Evolutionary conservation across 2,113 vertebrate genomes (phyloP).

Genomic region (Vombatus ursinus): DNA sequence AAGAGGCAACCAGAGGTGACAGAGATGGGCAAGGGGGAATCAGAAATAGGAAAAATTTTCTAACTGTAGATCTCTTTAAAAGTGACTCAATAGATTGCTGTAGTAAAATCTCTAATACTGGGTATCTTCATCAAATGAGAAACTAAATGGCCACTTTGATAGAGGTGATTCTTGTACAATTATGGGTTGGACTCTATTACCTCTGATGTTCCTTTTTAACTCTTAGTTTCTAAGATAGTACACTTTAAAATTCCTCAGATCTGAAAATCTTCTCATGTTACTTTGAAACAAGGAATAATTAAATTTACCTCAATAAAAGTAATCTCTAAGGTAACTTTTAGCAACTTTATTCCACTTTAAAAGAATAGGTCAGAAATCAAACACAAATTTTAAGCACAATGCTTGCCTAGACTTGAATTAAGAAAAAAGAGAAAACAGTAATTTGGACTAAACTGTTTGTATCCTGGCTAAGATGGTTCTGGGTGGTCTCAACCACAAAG

Average conservation of each 20-base stretch:
- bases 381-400: neutral
- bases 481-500: neutral
- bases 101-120: neutral
- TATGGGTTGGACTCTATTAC: neutral
- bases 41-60: neutral
- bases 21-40: neutral
- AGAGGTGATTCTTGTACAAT: neutral
- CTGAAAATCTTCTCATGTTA: neutral
- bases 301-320: neutral
- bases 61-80: neutral
- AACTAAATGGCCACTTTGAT: neutral
- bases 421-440: neutral
- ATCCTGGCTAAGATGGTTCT: neutral
- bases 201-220: neutral
- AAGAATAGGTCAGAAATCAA: neutral
- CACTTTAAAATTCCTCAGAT: neutral
- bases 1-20: neutral
- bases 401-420: slow-evolving; percentile 1
- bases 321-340: neutral
- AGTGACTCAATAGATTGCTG: neutral
- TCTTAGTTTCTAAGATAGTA: neutral
- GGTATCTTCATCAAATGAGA: neutral
- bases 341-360: neutral
- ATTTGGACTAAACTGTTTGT: neutral
- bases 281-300: neutral